A percentile compares a stretch with the other conserved stretches of the same genome.
Conservation (phyloP, 1,140 invertebrate species). For the Pseudomyrmex concolor region DNA sequence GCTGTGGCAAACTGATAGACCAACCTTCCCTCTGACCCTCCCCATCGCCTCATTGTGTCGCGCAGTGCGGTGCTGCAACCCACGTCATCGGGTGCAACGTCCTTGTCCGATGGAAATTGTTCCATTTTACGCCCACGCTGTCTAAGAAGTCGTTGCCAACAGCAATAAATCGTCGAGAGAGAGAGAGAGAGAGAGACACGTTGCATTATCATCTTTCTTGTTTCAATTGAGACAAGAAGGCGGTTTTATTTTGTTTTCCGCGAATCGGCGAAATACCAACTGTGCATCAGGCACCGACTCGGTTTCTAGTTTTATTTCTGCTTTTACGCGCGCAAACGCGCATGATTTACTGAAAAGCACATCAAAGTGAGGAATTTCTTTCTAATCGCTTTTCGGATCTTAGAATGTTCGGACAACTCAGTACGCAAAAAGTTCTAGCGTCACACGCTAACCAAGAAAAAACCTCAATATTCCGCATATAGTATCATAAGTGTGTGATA, state of each 20-base stretch:
- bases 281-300: background rate
- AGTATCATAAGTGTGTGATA: too few relatives aligned
- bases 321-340: background rate
- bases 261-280: constrained; percentile 21
- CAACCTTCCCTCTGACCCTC: constrained; percentile 27
- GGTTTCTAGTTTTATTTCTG: background rate
- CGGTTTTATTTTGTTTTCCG: constrained; percentile 4
- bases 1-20: constrained; percentile 51
- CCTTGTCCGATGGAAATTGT: constrained; percentile 51
- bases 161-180: background rate
- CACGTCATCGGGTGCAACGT: constrained; percentile 41
- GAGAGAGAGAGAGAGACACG: background rate
- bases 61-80: constrained; percentile 48
- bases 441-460: background rate
- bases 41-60: constrained; percentile 42
- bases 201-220: constrained; percentile 24
- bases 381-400: background rate
- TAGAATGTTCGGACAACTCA: background rate
- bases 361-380: background rate
- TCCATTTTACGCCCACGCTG: constrained; percentile 29
- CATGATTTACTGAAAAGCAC: constrained; percentile 27
- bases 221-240: constrained; percentile 4
- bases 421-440: background rate
- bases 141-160: constrained; percentile 19
- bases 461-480: background rate